phyloP scores from a whole-genome alignment of 2,113 vertebrate genomes.

The Dipodomys stephensi region DNA sequence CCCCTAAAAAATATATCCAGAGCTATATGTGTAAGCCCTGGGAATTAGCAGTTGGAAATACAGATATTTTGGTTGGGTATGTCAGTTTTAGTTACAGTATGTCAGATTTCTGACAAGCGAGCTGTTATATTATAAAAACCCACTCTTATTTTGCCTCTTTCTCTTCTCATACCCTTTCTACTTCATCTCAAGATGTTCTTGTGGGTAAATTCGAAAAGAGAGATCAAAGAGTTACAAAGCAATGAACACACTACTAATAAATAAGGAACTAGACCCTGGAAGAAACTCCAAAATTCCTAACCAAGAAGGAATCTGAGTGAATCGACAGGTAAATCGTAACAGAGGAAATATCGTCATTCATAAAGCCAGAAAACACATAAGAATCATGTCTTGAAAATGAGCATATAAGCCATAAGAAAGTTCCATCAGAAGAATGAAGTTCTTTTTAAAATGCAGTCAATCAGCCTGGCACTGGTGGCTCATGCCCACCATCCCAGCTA shows the following conservation, averaged over 20 bases:
- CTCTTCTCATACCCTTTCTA: slow-evolving; percentile 70
- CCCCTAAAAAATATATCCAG: slow-evolving; percentile 10
- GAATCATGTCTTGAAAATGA: neutral
- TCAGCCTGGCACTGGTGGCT: neutral
- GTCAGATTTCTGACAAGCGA: slow-evolving; percentile 75
- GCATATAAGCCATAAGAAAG: neutral
- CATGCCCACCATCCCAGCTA: too few relatives aligned
- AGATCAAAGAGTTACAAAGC: slow-evolving; percentile 51
- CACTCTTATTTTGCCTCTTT: slow-evolving; percentile 66
- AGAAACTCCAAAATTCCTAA: neutral
- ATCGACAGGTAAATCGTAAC: neutral
- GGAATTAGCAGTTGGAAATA: slow-evolving; percentile 70
- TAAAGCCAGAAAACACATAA: neutral
- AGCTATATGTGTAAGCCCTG: neutral
- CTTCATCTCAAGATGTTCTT: slow-evolving; percentile 75
- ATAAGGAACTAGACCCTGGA: neutral
- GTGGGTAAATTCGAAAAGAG: slow-evolving; percentile 77
- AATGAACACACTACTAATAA: slow-evolving; percentile 39
- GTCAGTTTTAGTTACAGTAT: slow-evolving; percentile 74
- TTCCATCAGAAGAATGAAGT: neutral
- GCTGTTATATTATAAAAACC: slow-evolving; percentile 70
- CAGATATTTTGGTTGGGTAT: slow-evolving; percentile 63
- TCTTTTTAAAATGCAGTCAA: neutral
- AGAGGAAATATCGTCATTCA: neutral
- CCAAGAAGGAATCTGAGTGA: neutral